Conservation (phyloP, 2,888 invertebrate species). For the Ophion ellenae region DNA sequence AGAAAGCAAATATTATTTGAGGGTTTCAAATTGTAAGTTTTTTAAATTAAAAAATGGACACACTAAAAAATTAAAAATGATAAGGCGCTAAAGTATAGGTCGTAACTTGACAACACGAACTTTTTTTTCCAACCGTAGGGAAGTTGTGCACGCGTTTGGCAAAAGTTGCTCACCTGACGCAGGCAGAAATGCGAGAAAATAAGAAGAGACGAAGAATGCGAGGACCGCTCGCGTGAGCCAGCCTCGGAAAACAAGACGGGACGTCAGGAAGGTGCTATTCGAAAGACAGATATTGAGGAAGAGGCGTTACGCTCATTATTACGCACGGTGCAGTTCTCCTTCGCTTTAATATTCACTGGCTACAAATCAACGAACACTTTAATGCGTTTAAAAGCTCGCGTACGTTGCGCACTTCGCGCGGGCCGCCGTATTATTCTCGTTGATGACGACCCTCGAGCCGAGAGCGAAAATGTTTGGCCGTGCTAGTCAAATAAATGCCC, state of each 20-base stretch:
- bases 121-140: not conserved
- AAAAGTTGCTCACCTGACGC: slow-evolving; percentile 45
- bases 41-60: not conserved
- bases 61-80: not conserved
- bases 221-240: slow-evolving; percentile 34
- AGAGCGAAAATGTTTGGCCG: not conserved
- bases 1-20: not conserved
- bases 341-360: slow-evolving; percentile 66
- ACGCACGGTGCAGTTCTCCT: slow-evolving; percentile 73
- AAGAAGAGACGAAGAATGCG: slow-evolving; percentile 25
- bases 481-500: not conserved
- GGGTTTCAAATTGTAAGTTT: not conserved
- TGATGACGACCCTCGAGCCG: slow-evolving; percentile 38
- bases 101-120: not conserved
- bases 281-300: slow-evolving; percentile 80
- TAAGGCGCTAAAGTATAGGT: not conserved
- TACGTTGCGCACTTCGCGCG: slow-evolving; percentile 31
- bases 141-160: not conserved
- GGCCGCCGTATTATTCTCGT: slow-evolving; percentile 10
- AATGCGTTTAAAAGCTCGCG: slow-evolving; percentile 57
- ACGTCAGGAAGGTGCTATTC: slow-evolving; percentile 65
- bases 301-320: slow-evolving; percentile 80
- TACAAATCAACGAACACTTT: slow-evolving; percentile 80
- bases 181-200: slow-evolving; percentile 29
- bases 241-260: slow-evolving; percentile 46